Percentiles rank a stretch among this genome's conserved stretches.
Evolutionary conservation across 2,113 vertebrate genomes (phyloP).

Genomic region (Pluvianellus socialis): DNA sequence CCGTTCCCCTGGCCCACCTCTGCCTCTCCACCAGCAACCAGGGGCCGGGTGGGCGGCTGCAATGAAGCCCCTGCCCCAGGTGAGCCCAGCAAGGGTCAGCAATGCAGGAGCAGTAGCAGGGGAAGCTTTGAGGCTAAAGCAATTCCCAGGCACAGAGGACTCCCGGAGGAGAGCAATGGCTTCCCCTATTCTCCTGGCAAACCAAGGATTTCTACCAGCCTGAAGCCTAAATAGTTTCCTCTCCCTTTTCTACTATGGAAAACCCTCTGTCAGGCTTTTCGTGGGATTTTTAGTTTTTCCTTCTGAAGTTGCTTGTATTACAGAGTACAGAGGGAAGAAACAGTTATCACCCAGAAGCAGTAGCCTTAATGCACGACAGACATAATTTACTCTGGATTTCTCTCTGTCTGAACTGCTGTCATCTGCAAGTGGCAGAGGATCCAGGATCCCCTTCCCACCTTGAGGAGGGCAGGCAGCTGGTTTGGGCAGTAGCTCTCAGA

Average conservation of each 20-base stretch:
- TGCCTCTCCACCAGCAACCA: background rate
- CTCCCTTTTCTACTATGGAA: background rate
- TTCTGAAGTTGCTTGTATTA: background rate
- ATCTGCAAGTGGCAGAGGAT: background rate
- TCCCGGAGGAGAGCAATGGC: background rate
- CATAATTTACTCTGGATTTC: background rate
- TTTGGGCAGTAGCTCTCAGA: background rate
- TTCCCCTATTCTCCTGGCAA: background rate
- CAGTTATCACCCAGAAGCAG: background rate
- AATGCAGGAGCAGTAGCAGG: background rate
- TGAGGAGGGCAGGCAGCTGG: background rate
- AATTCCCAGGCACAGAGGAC: background rate
- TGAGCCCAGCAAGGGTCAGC: background rate
- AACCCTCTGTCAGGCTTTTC: background rate
- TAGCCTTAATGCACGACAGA: background rate
- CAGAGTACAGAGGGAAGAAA: background rate
- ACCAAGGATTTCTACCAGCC: background rate
- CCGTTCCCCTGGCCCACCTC: rapidly evolving
- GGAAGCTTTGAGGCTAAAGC: background rate
- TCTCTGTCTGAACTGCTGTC: background rate
- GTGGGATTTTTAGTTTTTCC: background rate
- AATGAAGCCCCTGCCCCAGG: background rate
- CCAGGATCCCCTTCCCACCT: background rate
- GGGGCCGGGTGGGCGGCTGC: background rate
- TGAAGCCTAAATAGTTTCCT: background rate